phyloP scores from a whole-genome alignment of 2,888 invertebrate genomes.

The Diachrysia chrysitis region DNA sequence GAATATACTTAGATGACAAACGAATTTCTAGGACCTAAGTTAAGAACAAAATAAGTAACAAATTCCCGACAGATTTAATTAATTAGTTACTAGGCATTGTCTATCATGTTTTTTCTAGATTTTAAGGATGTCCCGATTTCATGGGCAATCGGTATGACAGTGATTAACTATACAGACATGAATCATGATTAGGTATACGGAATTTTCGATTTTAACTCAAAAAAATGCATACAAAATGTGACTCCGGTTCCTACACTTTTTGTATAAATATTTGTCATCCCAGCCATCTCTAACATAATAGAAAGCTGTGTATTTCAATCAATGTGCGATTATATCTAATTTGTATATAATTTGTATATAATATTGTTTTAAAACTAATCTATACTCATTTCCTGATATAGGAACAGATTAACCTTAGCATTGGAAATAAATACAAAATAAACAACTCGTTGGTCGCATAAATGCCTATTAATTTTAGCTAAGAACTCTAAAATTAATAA shows the following conservation, averaged over 20 bases:
- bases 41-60: not conserved
- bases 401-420: not conserved
- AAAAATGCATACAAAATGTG: not conserved
- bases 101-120: not conserved
- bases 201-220: not conserved
- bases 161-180: not conserved
- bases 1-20: no score
- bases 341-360: no score
- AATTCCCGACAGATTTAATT: not conserved
- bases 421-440: conserved; percentile 5
- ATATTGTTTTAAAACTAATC: not conserved
- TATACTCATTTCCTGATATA: not conserved
- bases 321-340: no score
- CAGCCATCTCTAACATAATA: no score
- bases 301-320: no score
- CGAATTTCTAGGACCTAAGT: not conserved
- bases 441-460: not conserved
- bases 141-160: not conserved
- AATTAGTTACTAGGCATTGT: not conserved
- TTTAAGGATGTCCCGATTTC: not conserved
- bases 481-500: conserved; percentile 46
- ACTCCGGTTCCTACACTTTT: no score
- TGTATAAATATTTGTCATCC: no score
- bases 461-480: conserved; percentile 22
- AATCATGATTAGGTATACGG: no score